Percentiles rank a stretch among this genome's conserved stretches.
Conservation (phyloP, 2,888 invertebrate species). For the Microplitis deprimator region DNA sequence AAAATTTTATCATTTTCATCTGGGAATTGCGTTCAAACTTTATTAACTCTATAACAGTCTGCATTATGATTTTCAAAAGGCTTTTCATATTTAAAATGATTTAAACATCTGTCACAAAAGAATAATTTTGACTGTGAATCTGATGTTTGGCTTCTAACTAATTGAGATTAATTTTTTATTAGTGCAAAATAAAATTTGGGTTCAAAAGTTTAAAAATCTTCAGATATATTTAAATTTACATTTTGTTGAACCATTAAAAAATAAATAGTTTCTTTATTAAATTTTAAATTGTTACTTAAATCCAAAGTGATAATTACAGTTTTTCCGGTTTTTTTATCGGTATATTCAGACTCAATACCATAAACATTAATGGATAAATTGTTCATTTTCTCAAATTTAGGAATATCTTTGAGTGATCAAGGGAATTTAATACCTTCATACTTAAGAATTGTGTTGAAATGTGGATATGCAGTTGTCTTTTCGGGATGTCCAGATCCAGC, state of each 20-base stretch:
- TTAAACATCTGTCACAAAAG: background rate
- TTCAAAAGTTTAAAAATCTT: background rate
- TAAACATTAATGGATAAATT: slow-evolving; percentile 11
- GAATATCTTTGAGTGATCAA: background rate
- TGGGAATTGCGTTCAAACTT: slow-evolving; percentile 12
- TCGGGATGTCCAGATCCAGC: background rate
- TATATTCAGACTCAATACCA: background rate
- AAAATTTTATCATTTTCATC: slow-evolving; percentile 36
- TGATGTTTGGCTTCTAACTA: background rate
- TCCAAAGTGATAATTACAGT: background rate
- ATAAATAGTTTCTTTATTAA: background rate
- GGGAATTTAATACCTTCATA: background rate
- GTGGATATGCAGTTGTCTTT: background rate
- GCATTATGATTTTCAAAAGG: background rate
- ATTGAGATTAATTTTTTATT: background rate
- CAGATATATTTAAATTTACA: background rate
- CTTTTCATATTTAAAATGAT: background rate
- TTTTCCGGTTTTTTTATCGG: background rate
- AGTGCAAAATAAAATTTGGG: background rate
- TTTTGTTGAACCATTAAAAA: background rate
- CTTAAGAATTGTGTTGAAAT: background rate
- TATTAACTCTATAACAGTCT: background rate
- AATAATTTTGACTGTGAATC: background rate
- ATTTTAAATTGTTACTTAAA: background rate
- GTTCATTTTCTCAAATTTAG: slow-evolving; percentile 7